Base-by-base conservation (phyloP, 2,888 invertebrate species). In the Agrilus cyanescens region DNA sequence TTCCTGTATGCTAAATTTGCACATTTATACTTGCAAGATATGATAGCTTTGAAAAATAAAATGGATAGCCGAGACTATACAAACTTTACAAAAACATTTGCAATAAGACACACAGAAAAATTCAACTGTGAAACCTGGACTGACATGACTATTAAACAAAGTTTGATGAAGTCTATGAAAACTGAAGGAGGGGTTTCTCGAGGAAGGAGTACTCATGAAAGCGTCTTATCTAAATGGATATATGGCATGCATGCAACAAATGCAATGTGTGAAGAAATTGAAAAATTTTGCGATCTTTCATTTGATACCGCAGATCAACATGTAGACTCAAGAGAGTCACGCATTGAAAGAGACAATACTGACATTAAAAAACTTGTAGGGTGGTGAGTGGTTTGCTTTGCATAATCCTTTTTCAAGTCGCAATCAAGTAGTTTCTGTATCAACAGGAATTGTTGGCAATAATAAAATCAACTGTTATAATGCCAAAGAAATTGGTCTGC, bases 21-120 rank as follows among this genome's bases (percentile, higher is more conserved):
- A 7, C 57, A 60, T 25, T 32, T 62, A 12, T 61, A 61, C 50
- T 41, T 63, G 7, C 64, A 65, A 54, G 59, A 62, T 48, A 62
- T 62, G 60, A n/a, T n/a, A n/a, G n/a, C n/a, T n/a, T 5, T 18
- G 18, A 5, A 18, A 18, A 5, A 18, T 4, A 18, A 3, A 4
- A 18, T 18, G 18, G 18, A 18, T 18, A 5, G 5, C 4, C 18
- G 5, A 18, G 5, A 3, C 5, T 18, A 18, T 18, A 5, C 3
- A 5, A 18, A 18, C 5, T 18, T 18, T 5, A 18, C 50, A 38
- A 48, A 50, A 41, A 34, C 49, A 38, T 18, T 42, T 38, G 35
- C 41, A 32, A 41, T 33, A 32, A 38, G 37, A 45, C 41, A 29
- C 39, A 20, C 55, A 20, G 52, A 54, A 35, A 55, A 55, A 50